Percentiles rank a stretch among this genome's conserved stretches.
Evolutionary conservation across 1,140 invertebrate genomes (phyloP).

Genomic region (Brachionus sp.): DNA sequence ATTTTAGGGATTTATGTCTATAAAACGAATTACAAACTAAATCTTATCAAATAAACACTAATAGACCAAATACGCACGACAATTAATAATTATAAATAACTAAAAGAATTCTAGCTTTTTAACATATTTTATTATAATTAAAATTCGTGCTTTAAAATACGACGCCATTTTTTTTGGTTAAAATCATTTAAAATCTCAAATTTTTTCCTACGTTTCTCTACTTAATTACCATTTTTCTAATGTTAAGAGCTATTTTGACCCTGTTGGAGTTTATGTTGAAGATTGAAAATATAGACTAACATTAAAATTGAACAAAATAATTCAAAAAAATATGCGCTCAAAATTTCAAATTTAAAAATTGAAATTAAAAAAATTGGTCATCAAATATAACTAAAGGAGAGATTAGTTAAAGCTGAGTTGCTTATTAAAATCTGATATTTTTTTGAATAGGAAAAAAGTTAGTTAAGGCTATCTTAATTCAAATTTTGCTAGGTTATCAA

Average conservation of each 20-base stretch:
- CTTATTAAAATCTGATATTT: no score
- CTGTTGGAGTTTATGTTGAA: background rate
- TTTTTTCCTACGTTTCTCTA: background rate
- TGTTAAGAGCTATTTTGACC: no score
- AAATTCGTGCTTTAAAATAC: background rate
- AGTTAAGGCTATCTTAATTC: no score
- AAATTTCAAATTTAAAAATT: background rate
- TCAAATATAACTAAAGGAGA: no score
- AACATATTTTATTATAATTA: background rate
- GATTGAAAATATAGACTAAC: background rate
- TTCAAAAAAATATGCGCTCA: background rate
- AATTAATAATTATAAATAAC: background rate
- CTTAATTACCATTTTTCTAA: background rate
- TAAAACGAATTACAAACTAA: background rate
- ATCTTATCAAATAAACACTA: background rate
- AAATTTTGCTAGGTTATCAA: no score
- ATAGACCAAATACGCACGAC: background rate
- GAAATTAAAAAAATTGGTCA: background rate
- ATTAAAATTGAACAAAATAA: background rate
- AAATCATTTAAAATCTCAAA: background rate
- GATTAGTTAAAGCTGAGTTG: no score
- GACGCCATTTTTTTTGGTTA: background rate
- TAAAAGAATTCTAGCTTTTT: background rate
- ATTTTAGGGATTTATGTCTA: background rate
- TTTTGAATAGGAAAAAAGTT: no score